Evolutionary conservation across 2,888 invertebrate genomes (phyloP).

Genomic region (Lysandra bellargus): DNA sequence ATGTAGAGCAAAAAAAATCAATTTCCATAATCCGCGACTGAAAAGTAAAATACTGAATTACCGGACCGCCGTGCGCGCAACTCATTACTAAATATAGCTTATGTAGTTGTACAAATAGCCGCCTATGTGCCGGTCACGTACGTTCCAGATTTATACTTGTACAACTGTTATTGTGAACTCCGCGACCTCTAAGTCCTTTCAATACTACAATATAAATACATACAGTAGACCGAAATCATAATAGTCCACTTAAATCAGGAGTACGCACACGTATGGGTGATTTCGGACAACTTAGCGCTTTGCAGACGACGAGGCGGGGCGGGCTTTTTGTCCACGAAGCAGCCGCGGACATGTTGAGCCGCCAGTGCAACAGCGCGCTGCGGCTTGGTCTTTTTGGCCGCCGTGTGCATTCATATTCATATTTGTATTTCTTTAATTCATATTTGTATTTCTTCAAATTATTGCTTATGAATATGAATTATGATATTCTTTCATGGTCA

Average conservation of each 20-base stretch:
- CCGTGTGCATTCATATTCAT: too few relatives aligned
- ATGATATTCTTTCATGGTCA: too few relatives aligned
- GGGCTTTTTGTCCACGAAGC: too few relatives aligned
- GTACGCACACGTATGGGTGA: background rate
- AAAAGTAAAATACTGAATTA: background rate
- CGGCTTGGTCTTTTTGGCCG: too few relatives aligned
- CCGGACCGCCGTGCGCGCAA: background rate
- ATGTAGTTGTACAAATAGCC: slow-evolving; percentile 9
- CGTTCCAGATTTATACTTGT: slow-evolving; percentile 24
- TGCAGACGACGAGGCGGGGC: too few relatives aligned
- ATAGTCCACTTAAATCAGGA: too few relatives aligned
- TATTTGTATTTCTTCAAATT: too few relatives aligned
- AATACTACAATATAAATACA: background rate
- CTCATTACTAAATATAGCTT: slow-evolving; percentile 21
- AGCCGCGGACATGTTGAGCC: too few relatives aligned
- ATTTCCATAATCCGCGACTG: background rate
- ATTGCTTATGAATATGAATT: too few relatives aligned
- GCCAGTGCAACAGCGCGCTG: too few relatives aligned
- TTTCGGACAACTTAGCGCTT: too few relatives aligned
- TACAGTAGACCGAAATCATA: background rate
- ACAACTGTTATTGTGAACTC: slow-evolving; percentile 18
- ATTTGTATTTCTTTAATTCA: too few relatives aligned
- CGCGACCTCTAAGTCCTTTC: background rate
- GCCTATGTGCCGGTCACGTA: slow-evolving; percentile 18
- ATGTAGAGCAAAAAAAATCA: background rate